A percentile compares a stretch with the other conserved stretches of the same genome.
Evolutionary conservation across 2,888 invertebrate species (phyloP).

Genomic region (Dasypogon diadema): DNA sequence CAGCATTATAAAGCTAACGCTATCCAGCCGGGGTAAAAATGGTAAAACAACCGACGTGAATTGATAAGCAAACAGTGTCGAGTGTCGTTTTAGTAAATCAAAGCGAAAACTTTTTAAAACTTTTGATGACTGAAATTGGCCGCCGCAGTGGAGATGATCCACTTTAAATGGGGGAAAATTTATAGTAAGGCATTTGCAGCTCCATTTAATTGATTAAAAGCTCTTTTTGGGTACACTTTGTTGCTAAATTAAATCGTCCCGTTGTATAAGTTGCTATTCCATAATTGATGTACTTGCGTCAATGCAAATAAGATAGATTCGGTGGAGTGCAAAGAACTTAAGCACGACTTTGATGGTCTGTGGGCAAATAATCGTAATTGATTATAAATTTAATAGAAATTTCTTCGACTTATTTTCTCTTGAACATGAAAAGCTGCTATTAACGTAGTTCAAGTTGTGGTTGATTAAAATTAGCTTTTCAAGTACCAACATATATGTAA

Average conservation of each 20-base stretch:
- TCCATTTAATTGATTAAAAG: conserved; percentile 51
- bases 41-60: conserved; percentile 50
- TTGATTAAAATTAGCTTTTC: too few relatives aligned
- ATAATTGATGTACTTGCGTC: conserved; percentile 11
- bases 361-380: too few relatives aligned
- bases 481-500: too few relatives aligned
- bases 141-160: conserved; percentile 40
- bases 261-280: conserved; percentile 23
- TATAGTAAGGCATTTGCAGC: conserved; percentile 3
- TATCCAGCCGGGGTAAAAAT: conserved; percentile 22
- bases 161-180: conserved; percentile 41
- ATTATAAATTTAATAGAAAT: too few relatives aligned
- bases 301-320: not conserved
- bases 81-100: conserved; percentile 56
- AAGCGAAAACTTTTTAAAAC: conserved; percentile 51
- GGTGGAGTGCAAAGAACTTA: too few relatives aligned
- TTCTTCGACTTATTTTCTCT: too few relatives aligned
- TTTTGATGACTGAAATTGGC: conserved; percentile 22
- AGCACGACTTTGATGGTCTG: too few relatives aligned
- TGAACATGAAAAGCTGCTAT: too few relatives aligned
- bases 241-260: conserved; percentile 13
- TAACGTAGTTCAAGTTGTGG: too few relatives aligned
- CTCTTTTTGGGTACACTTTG: conserved; percentile 15
- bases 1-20: not conserved
- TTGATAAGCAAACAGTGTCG: conserved; percentile 53